Percentiles rank a stretch among this genome's conserved stretches.
phyloP scores from a whole-genome alignment of 2,797 vertebrate genomes.

The Schizopygopsis pylzovi region DNA sequence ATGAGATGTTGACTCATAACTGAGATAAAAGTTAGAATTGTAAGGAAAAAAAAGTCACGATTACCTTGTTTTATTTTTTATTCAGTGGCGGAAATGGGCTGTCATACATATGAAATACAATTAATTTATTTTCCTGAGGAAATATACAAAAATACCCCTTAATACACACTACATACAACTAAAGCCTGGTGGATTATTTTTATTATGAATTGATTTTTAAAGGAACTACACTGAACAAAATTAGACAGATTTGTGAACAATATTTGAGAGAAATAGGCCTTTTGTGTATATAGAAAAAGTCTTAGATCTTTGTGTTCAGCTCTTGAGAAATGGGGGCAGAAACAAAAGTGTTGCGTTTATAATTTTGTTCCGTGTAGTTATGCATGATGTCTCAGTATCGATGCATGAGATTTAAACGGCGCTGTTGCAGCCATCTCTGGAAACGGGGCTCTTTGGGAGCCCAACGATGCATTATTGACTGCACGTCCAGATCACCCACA shows the following conservation, averaged over 20 bases:
- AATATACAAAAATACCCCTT: background rate
- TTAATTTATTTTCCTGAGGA: background rate
- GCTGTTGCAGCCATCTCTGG: conserved; percentile 24
- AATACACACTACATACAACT: background rate
- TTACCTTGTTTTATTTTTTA: too few relatives aligned
- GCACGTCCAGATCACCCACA: conserved; percentile 57
- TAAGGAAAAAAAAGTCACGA: too few relatives aligned
- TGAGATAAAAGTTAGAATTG: too few relatives aligned
- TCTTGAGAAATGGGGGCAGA: too few relatives aligned
- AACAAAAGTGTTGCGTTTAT: too few relatives aligned
- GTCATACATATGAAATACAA: too few relatives aligned
- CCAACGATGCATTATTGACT: conserved; percentile 43
- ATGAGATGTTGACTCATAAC: too few relatives aligned
- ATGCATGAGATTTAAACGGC: conserved; percentile 44
- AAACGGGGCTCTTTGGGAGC: conserved; percentile 41
- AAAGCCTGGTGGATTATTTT: background rate
- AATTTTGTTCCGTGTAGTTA: background rate
- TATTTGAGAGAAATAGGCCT: too few relatives aligned
- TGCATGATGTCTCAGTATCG: background rate
- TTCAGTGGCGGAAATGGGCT: too few relatives aligned
- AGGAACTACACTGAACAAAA: background rate
- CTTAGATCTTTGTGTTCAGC: too few relatives aligned
- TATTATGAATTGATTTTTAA: background rate
- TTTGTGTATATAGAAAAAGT: too few relatives aligned
- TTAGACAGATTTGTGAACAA: too few relatives aligned